These are phyloP conservation scores for Nipponacmea schrenckii DNA, from an alignment of 2,888 invertebrate genomes.

Conservation along the genomic window DNA sequence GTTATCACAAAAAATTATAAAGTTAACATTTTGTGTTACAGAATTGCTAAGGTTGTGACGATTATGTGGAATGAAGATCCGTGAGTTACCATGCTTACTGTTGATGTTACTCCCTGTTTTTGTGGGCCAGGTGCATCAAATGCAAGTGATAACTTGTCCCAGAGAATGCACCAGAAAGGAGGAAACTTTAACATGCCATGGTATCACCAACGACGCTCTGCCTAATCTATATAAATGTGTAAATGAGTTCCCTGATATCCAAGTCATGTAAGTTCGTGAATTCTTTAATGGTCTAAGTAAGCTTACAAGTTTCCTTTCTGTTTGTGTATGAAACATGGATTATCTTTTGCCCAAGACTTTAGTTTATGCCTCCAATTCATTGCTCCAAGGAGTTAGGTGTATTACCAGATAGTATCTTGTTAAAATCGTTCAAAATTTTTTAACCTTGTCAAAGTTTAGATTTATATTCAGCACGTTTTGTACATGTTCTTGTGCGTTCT, in stretches of 20 bases:
- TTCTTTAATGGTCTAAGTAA: no score
- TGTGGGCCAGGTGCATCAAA: neutral
- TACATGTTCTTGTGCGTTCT: no score
- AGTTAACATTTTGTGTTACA: no score
- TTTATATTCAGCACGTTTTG: no score
- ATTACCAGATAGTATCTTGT: no score
- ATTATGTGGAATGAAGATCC: constrained; percentile 4
- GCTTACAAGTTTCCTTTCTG: neutral
- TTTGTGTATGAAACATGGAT: neutral
- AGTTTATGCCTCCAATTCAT: no score
- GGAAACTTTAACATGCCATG: neutral
- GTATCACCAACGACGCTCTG: neutral
- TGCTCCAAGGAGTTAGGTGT: no score
- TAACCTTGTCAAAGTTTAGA: no score
- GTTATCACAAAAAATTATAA: no score
- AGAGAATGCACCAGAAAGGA: neutral
- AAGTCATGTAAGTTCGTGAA: neutral
- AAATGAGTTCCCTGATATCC: neutral
- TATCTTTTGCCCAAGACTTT: no score
- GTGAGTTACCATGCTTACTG: neutral
- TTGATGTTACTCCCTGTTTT: neutral
- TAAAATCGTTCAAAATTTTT: no score
- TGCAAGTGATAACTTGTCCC: neutral
- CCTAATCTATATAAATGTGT: neutral
- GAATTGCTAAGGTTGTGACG: neutral